Evolutionary conservation across 2,113 vertebrate species (phyloP).

Genomic region (Rhabdomys dilectus): DNA sequence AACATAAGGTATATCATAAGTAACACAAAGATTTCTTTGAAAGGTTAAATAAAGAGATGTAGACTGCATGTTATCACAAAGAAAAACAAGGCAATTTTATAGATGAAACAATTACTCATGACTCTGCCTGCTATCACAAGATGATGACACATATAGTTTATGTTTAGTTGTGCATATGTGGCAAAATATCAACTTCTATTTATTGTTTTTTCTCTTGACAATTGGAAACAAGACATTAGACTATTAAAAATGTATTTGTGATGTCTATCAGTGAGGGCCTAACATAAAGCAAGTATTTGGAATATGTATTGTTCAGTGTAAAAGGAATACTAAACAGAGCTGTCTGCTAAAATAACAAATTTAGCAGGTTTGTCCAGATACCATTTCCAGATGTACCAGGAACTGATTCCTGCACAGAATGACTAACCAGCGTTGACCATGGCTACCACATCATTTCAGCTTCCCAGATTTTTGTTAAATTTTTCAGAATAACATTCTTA

Average conservation of each 20-base stretch:
- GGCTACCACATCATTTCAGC: neutral
- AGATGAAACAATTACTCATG: constrained; percentile 13
- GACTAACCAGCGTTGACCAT: constrained; percentile 54
- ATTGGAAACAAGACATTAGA: constrained; percentile 58
- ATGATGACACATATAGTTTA: neutral
- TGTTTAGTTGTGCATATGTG: constrained; percentile 63
- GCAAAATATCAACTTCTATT: constrained; percentile 70
- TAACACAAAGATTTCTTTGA: neutral
- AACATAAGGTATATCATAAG: neutral
- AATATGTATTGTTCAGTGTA: constrained; percentile 24
- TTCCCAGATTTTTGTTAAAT: constrained; percentile 51
- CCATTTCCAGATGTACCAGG: neutral
- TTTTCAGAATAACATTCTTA: constrained; percentile 7
- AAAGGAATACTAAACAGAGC: constrained; percentile 28
- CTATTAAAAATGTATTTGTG: constrained; percentile 61
- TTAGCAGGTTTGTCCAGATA: constrained; percentile 21
- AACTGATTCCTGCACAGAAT: constrained; percentile 37
- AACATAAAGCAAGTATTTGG: constrained; percentile 57
- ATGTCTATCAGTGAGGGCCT: constrained; percentile 44
- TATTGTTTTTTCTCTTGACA: constrained; percentile 72
- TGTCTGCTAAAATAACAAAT: constrained; percentile 52
- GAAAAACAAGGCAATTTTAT: neutral
- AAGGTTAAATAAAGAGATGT: constrained; percentile 21
- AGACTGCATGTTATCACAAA: constrained; percentile 18
- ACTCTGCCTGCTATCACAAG: neutral